Conservation (phyloP, 1,140 invertebrate species). For the Drosophila mauritiana region DNA sequence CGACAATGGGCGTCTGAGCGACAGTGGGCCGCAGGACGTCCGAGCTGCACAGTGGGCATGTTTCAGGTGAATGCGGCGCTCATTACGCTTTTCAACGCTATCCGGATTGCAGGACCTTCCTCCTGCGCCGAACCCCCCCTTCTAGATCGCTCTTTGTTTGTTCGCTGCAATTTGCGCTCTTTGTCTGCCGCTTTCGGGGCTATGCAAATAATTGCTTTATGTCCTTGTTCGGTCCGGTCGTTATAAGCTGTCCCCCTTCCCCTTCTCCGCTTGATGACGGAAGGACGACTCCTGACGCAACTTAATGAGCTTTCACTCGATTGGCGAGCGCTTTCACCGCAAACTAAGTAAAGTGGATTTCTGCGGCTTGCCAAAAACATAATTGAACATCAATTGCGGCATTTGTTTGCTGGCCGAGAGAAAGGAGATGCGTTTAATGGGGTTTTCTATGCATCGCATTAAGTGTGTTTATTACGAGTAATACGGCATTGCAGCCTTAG, state of each 20-base stretch:
- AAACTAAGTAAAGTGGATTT: slow-evolving; percentile 37
- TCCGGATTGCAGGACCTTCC: slow-evolving; percentile 19
- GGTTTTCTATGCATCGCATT: neutral
- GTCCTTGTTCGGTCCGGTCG: slow-evolving; percentile 62
- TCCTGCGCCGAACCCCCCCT: slow-evolving; percentile 6
- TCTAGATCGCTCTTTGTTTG: slow-evolving; percentile 15
- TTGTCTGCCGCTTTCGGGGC: slow-evolving; percentile 53
- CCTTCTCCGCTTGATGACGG: neutral
- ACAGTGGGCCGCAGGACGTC: slow-evolving; percentile 10
- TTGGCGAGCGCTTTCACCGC: slow-evolving; percentile 19
- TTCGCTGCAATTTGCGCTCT: slow-evolving; percentile 66
- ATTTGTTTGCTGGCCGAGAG: slow-evolving; percentile 31
- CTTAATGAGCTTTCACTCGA: slow-evolving; percentile 67
- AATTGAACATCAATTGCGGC: slow-evolving; percentile 66
- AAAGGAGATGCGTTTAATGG: slow-evolving; percentile 1
- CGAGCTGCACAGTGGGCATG: slow-evolving; percentile 2
- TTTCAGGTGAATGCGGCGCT: slow-evolving; percentile 55
- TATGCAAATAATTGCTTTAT: slow-evolving; percentile 81
- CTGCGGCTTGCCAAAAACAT: slow-evolving; percentile 44
- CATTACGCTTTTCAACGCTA: slow-evolving; percentile 30
- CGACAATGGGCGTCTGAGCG: slow-evolving; percentile 28
- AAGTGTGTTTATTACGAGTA: neutral
- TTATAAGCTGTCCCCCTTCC: slow-evolving; percentile 29
- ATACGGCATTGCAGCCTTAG: neutral
- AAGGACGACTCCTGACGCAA: slow-evolving; percentile 43